Evolutionary conservation across 2,113 vertebrate species (phyloP).

Genomic region (Nothocercus julius): DNA sequence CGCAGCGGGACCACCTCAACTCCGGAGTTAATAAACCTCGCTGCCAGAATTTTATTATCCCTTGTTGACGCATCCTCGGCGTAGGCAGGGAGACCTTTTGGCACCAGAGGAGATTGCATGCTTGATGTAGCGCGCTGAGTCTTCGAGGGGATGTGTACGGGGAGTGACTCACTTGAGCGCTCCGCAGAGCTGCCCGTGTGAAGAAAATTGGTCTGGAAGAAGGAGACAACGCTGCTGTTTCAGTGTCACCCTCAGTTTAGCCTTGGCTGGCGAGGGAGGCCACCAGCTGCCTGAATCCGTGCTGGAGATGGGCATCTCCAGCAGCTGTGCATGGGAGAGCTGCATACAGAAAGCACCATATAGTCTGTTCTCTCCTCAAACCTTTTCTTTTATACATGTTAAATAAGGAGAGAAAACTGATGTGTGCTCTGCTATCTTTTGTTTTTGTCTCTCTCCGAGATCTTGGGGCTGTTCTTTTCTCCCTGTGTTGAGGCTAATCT

Average conservation of each 20-base stretch:
- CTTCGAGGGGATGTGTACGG: neutral
- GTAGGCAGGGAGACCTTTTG: neutral
- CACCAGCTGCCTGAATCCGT: accelerated
- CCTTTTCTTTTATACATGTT: neutral
- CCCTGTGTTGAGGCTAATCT: accelerated
- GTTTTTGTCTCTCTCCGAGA: neutral
- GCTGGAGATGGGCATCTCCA: neutral
- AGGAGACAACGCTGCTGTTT: neutral
- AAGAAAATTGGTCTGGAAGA: neutral
- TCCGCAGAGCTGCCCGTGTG: neutral
- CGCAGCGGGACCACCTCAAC: neutral
- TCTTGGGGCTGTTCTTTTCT: neutral
- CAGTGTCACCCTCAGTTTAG: neutral
- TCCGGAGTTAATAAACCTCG: neutral
- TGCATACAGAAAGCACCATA: neutral
- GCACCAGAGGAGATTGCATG: neutral
- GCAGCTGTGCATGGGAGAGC: neutral
- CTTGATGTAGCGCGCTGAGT: neutral
- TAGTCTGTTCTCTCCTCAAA: neutral
- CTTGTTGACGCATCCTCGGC: neutral
- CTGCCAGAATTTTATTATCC: neutral
- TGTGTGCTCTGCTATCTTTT: neutral
- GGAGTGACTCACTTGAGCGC: neutral
- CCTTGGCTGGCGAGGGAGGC: accelerated
- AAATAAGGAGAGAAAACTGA: neutral